Evolutionary conservation across 2,888 invertebrate genomes (phyloP), one percentile per base, ranked within the genome.

Genomic region (Meiosimyza decipiens): DNA sequence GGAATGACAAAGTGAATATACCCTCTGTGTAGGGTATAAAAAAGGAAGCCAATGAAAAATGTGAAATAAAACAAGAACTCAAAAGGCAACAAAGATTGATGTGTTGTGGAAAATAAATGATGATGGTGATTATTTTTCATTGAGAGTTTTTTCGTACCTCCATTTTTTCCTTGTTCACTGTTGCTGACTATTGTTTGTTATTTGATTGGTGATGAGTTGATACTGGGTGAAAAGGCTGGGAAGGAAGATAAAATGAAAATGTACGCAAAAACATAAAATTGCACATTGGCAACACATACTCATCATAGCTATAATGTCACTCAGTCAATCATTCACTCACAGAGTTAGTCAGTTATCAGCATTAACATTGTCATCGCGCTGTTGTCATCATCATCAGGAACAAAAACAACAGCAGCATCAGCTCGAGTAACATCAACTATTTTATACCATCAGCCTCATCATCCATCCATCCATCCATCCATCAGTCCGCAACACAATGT

Each of bases 51-150:
- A 57, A 22, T 52, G 65, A 65, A 65, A 63, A 65, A 65, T 65
- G 51, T 59, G 59, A 57, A 59, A 57, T 57, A 50, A 68, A 68
- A 57, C 57, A 50, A 57, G 75, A 73, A 71, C 68, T 65, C 73
- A 71, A 74, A 52, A 67, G 69, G 70, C 76, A 80, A 79, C 82
- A 80, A 83, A 84, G 84, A 84, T 84, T 84, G 84, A 84, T 84
- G 85, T 79, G 80, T 79, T 76, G 80, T 80, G 81, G 82, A 83
- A 82, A 83, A 84, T 84, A 84, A 84, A 82, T 84, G 85, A 84
- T 84, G 83, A 82, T 83, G 81, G 84, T 84, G 83, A 84, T 84
- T 84, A 84, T 84, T 84, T 84, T 83, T 83, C 85, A 84, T 84
- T 84, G 84, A 82, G 82, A 80, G 81, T 72, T 22, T 52, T 63